Percentiles rank a stretch among this genome's conserved stretches.
Conservation (phyloP, 2,113 vertebrate genomes). For the Hemicordylus capensis region DNA sequence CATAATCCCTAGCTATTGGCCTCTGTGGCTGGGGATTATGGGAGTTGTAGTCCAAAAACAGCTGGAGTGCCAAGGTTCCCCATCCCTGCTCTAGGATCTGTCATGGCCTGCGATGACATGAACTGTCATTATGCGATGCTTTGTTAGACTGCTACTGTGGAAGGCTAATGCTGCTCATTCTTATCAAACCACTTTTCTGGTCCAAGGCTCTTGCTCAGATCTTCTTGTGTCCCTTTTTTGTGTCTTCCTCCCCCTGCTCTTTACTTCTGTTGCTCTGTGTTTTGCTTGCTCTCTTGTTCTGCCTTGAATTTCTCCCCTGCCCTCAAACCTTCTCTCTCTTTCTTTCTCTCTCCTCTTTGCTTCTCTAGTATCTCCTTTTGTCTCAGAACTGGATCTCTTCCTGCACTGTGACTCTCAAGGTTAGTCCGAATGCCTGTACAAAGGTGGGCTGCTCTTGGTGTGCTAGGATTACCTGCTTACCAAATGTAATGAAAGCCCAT, state of each 20-base stretch:
- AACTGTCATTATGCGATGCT: conserved; percentile 24
- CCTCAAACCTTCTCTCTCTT: conserved; percentile 57
- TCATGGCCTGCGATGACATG: conserved; percentile 24
- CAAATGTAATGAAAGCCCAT: conserved; percentile 9
- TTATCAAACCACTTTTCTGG: conserved; percentile 28
- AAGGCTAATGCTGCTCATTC: conserved; percentile 30
- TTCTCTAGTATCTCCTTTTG: conserved; percentile 86
- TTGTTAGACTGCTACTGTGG: conserved; percentile 22
- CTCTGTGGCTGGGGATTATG: no score
- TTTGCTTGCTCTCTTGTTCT: conserved; percentile 52
- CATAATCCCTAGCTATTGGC: no score
- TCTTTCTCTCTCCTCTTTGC: conserved; percentile 50
- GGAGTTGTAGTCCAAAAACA: no score
- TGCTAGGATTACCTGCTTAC: conserved; percentile 38
- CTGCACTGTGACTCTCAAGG: conserved; percentile 90
- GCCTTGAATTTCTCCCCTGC: conserved; percentile 54
- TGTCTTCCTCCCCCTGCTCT: not conserved
- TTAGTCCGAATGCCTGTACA: conserved; percentile 77
- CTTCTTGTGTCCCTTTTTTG: conserved; percentile 63
- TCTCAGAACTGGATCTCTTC: conserved; percentile 89
- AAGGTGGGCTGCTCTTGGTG: conserved; percentile 1
- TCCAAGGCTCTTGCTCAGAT: conserved; percentile 46
- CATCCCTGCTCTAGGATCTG: not conserved
- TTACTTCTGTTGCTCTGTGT: conserved; percentile 39
- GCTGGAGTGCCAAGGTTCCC: no score